These are phyloP conservation scores for Aix galericulata DNA, from an alignment of 2,113 vertebrate genomes.

Conservation along the genomic window DNA sequence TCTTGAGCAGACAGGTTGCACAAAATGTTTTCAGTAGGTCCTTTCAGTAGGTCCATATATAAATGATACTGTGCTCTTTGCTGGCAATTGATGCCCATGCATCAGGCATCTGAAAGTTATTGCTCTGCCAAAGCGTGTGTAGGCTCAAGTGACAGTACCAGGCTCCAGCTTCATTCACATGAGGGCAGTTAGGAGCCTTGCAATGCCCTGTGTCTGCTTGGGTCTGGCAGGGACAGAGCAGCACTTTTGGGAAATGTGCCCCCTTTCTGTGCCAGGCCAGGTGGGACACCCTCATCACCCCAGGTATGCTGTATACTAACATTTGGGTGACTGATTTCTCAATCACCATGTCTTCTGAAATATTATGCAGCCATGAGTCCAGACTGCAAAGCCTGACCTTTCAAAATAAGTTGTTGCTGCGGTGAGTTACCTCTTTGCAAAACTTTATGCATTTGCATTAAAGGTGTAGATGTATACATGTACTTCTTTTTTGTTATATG, in stretches of 20 bases:
- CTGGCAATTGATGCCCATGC: not conserved
- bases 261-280: not conserved
- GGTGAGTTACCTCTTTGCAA: not conserved
- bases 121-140: not conserved
- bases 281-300: not conserved
- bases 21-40: not conserved
- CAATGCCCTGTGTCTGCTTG: not conserved
- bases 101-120: not conserved
- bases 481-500: not conserved
- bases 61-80: not conserved
- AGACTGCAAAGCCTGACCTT: not conserved
- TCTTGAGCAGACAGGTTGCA: not conserved
- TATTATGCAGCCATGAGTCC: not conserved
- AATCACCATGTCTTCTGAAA: not conserved
- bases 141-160: not conserved
- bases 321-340: not conserved
- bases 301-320: not conserved
- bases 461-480: not conserved
- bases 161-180: not conserved
- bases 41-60: not conserved
- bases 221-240: not conserved
- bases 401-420: not conserved
- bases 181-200: not conserved
- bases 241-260: not conserved
- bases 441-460: not conserved